Conservation (phyloP, 2,797 vertebrate species). For the Pseudomugil tenellus region DNA sequence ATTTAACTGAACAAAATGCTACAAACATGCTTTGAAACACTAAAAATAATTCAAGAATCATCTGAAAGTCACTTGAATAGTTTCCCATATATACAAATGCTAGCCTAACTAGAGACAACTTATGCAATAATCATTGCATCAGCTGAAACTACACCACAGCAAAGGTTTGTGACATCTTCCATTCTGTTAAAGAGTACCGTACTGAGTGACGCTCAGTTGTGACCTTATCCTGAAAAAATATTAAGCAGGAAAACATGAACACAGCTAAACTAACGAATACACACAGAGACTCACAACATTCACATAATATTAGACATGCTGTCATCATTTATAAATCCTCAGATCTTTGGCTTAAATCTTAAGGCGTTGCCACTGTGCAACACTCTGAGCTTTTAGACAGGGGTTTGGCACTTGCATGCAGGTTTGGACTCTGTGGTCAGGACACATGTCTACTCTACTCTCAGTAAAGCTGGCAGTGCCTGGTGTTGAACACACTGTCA, state of each 20-base stretch:
- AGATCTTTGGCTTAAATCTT: constrained; percentile 10
- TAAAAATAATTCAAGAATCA: no score
- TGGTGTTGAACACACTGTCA: constrained; percentile 74
- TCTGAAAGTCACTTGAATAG: no score
- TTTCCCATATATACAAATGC: no score
- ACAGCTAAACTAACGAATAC: neutral
- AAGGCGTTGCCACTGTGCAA: constrained; percentile 16
- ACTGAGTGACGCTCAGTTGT: neutral
- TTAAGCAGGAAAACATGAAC: neutral
- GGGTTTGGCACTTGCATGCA: constrained; percentile 55
- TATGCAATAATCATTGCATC: neutral
- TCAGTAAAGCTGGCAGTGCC: constrained; percentile 63
- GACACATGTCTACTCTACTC: constrained; percentile 76
- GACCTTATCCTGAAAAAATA: neutral
- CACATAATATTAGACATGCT: neutral
- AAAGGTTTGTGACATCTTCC: neutral
- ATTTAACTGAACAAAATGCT: no score
- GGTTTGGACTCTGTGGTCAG: constrained; percentile 57
- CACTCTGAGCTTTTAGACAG: constrained; percentile 34
- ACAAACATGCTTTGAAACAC: no score
- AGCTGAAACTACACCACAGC: neutral
- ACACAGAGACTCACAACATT: constrained; percentile 4
- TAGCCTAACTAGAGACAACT: no score
- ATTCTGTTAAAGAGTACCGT: neutral
- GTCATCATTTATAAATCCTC: neutral